Evolutionary conservation across 2,797 vertebrate genomes (phyloP).

Genomic region (Acrossocheilus fasciatus): DNA sequence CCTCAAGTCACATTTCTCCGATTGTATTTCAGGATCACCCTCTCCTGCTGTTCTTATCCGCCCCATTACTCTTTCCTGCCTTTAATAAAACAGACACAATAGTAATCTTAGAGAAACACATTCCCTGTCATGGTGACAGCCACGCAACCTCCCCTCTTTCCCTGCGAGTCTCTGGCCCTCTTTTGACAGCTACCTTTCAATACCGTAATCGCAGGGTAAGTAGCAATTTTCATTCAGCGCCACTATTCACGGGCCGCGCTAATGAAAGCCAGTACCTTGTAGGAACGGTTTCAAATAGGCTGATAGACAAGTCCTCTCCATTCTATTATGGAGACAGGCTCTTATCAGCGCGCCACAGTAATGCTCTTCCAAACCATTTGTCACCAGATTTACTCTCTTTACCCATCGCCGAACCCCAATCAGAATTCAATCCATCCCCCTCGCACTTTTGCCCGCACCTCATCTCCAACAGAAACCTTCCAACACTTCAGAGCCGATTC

Average conservation of each 20-base stretch:
- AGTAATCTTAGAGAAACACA: constrained; percentile 84
- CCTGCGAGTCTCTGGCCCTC: constrained; percentile 74
- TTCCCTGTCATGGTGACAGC: constrained; percentile 83
- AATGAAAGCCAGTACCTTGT: constrained; percentile 84
- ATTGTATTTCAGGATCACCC: constrained; percentile 53
- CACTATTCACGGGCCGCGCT: constrained; percentile 84
- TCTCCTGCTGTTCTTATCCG: constrained; percentile 50
- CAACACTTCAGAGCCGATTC: constrained; percentile 35
- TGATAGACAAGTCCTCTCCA: constrained; percentile 83
- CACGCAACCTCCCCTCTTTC: constrained; percentile 81
- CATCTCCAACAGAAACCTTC: constrained; percentile 46
- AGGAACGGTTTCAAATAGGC: constrained; percentile 85
- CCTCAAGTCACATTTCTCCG: constrained; percentile 37
- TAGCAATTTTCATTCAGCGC: constrained; percentile 87
- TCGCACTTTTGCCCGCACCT: constrained; percentile 21
- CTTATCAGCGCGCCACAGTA: constrained; percentile 83
- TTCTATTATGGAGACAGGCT: constrained; percentile 73
- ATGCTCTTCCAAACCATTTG: constrained; percentile 70
- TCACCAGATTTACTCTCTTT: constrained; percentile 61
- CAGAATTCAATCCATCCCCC: constrained; percentile 56
- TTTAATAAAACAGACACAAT: constrained; percentile 56
- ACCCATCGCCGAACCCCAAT: constrained; percentile 56
- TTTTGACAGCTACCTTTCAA: constrained; percentile 93
- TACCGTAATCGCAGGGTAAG: constrained; percentile 82
- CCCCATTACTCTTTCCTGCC: constrained; percentile 43